Conservation (phyloP, 2,888 invertebrate genomes). For the Therioaphis trifolii region DNA sequence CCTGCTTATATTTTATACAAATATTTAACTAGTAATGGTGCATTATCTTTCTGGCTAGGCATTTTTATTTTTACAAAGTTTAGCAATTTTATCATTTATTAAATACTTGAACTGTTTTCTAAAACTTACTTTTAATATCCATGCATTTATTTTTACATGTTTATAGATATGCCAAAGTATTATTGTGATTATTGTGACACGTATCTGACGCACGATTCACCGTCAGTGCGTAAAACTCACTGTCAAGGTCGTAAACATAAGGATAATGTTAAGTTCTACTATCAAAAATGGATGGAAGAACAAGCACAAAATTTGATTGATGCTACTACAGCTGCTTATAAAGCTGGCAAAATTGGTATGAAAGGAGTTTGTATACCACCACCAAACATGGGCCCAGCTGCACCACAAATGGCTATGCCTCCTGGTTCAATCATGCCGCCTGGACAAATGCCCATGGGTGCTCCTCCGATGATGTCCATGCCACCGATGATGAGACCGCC, state of each 20-base stretch:
- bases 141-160: not conserved
- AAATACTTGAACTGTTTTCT: too few species aligned
- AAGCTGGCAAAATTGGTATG: constrained; percentile 93
- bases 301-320: constrained; percentile 99
- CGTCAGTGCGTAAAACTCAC: constrained; percentile 98
- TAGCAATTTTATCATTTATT: too few species aligned
- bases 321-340: constrained; percentile 97
- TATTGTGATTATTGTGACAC: constrained; percentile 99
- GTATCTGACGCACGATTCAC: constrained; percentile 97
- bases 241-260: constrained; percentile 99
- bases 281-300: constrained; percentile 99
- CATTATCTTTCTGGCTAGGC: not conserved
- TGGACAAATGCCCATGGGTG: constrained; percentile 73
- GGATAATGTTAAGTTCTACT: constrained; percentile 98
- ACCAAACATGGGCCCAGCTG: constrained; percentile 39
- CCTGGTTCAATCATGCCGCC: constrained; percentile 71
- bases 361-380: constrained; percentile 85
- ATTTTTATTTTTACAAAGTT: too few species aligned
- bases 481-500: constrained; percentile 72
- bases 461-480: constrained; percentile 74
- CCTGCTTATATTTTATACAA: too few species aligned
- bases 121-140: too few species aligned
- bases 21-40: not conserved
- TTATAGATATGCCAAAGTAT: constrained; percentile 87
- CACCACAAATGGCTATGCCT: constrained; percentile 64